A percentile compares a stretch with the other conserved stretches of the same genome.
Conservation (phyloP, 2,113 vertebrate species). For the Hippoglossus stenolepis region DNA sequence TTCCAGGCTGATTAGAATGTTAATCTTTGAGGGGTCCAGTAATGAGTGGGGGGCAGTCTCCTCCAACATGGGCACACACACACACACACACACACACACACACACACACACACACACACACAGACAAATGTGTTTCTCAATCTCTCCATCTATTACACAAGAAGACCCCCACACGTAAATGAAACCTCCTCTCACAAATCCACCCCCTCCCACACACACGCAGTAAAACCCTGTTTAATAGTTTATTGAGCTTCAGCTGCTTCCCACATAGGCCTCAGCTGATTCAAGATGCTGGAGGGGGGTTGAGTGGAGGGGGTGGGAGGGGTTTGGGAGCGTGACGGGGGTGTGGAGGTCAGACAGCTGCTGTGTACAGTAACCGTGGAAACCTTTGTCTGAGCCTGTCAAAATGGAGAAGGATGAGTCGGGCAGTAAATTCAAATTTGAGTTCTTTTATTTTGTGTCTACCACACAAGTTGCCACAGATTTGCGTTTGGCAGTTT, state of each 20-base stretch:
- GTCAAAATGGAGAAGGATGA: slow-evolving; percentile 29
- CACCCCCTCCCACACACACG: slow-evolving; percentile 24
- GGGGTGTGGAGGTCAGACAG: slow-evolving; percentile 41
- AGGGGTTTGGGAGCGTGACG: slow-evolving; percentile 18
- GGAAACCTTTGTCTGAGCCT: slow-evolving; percentile 80
- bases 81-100: background rate
- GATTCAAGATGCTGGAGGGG: slow-evolving; percentile 36
- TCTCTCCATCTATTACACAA: slow-evolving; percentile 12
- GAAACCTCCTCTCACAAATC: slow-evolving; percentile 14
- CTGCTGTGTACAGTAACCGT: slow-evolving; percentile 78
- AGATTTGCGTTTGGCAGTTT: slow-evolving; percentile 23
- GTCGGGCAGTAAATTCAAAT: slow-evolving; percentile 5
- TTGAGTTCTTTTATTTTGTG: background rate
- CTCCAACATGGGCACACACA: too few relatives aligned
- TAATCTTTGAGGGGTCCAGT: too few relatives aligned
- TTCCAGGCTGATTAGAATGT: too few relatives aligned
- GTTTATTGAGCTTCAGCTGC: slow-evolving; percentile 49
- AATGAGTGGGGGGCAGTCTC: too few relatives aligned
- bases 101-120: slow-evolving; percentile 20
- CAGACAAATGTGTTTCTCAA: slow-evolving; percentile 14
- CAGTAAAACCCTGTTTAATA: slow-evolving; percentile 44
- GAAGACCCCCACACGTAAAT: slow-evolving; percentile 3
- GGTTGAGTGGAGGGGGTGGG: slow-evolving; percentile 18
- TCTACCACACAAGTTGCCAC: background rate
- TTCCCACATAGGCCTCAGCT: slow-evolving; percentile 44